Conservation (phyloP, 2,888 invertebrate genomes). For the Volucella inanis region DNA sequence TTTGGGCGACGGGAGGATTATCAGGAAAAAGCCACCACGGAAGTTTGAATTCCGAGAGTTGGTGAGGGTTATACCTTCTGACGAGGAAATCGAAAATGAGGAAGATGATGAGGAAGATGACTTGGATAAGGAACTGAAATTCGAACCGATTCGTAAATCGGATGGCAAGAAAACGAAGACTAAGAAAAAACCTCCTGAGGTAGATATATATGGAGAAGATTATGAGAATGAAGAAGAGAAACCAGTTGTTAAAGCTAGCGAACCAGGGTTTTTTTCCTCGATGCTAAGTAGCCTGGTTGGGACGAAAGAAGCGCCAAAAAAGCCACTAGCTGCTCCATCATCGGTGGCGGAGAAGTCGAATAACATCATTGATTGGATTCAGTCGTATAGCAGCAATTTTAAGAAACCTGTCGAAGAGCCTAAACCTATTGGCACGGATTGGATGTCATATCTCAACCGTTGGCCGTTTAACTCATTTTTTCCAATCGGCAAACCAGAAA, state of each 20-base stretch:
- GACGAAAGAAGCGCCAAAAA: constrained; percentile 26
- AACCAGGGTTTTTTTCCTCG: constrained; percentile 71
- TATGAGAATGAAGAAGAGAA: constrained; percentile 64
- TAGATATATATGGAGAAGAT: constrained; percentile 66
- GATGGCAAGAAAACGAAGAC: constrained; percentile 35
- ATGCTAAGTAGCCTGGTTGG: constrained; percentile 75
- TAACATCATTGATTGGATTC: constrained; percentile 80
- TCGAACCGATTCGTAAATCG: constrained; percentile 76
- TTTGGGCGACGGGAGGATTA: constrained; percentile 33
- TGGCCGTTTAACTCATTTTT: constrained; percentile 82
- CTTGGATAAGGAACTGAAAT: constrained; percentile 76
- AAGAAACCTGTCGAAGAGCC: constrained; percentile 66
- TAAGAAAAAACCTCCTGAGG: constrained; percentile 63
- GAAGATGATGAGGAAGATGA: constrained; percentile 76
- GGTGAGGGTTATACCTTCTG: constrained; percentile 77
- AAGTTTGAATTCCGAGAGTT: constrained; percentile 81
- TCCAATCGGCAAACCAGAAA: constrained; percentile 77
- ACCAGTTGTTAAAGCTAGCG: constrained; percentile 75
- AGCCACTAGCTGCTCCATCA: constrained; percentile 10
- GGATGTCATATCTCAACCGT: constrained; percentile 80
- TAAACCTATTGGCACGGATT: constrained; percentile 71
- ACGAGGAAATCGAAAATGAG: constrained; percentile 76
- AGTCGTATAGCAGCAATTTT: constrained; percentile 77
- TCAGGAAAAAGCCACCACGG: constrained; percentile 35
- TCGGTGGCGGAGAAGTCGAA: constrained; percentile 70